Evolutionary conservation across 2,113 vertebrate genomes (phyloP), one percentile per base, ranked within the genome.

Genomic region (Pituophis catenifer): DNA sequence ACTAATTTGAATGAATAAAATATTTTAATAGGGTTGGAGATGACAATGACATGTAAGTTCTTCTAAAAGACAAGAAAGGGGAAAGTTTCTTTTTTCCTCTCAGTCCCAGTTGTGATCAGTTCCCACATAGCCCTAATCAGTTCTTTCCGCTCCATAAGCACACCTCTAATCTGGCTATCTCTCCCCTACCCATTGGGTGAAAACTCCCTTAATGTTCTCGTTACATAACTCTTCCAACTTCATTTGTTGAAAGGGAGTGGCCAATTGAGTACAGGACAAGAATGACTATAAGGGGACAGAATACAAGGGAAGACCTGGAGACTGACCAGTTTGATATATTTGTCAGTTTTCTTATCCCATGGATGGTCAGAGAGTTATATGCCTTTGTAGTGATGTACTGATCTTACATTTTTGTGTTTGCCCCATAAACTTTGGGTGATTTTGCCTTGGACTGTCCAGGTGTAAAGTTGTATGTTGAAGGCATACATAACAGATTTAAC

Each of bases 1-100:
- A 44, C 89, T 90, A 87, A 90, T 86, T 87, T 93, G 92, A 48
- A 90, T 24, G 89, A 93, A 90, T 57, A 90, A 62, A 86, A 90
- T 86, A 54, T 86, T 93, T 81, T 86, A 93, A 93, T 53, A 90
- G 70, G 70, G 89, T n/a, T 24, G 23, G 65, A 93, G 89, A 90
- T 93, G 75, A 90, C 92, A 93, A 48, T 90, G 59, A 59, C 70
- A 52, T 48, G 58, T 33, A 93, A 53, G 50, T 62, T 90, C 92
- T 93, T 90, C 52, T 55, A 44, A 92, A 92, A 48, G 53, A 89
- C 29, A 81, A 48, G 50, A 54, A 33, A 26, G 19, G 52, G 70
- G 48, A 26, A 33, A 5, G 21, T 54, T n/a, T 62, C 13, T 38
- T 85, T 29, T 57, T 89, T 89, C 54, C 3, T 48, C 65, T 75